These are phyloP conservation scores for Amazona guildingii DNA, from an alignment of 2,113 vertebrate species.

Conservation along the genomic window DNA sequence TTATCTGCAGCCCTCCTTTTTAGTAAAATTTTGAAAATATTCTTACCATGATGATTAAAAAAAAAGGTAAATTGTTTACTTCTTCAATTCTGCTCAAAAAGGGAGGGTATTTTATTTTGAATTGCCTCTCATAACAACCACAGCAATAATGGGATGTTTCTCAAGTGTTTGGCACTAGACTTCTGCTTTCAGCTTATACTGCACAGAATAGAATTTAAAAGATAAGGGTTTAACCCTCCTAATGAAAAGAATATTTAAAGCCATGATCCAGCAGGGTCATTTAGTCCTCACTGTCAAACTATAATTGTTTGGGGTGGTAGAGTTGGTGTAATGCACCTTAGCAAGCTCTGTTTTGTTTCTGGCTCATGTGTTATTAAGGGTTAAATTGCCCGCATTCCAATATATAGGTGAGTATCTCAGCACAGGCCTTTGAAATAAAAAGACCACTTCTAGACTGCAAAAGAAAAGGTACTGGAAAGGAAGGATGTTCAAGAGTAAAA, in stretches of 20 bases:
- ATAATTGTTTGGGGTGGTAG: fast-evolving
- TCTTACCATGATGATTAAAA: background rate
- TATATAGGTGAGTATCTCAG: background rate
- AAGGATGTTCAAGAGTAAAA: background rate
- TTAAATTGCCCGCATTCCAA: background rate
- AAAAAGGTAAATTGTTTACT: background rate
- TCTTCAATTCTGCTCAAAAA: background rate
- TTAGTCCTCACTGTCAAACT: background rate
- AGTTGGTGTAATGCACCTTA: background rate
- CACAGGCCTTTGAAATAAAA: background rate
- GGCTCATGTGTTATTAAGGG: fast-evolving
- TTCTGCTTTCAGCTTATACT: background rate
- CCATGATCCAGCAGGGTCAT: background rate
- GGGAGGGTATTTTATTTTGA: background rate
- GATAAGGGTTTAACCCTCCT: background rate
- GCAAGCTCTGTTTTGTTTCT: background rate
- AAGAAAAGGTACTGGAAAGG: background rate
- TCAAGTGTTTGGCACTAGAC: background rate
- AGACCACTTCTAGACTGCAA: background rate
- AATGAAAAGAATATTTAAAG: background rate
- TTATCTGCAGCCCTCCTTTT: background rate
- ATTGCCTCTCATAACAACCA: background rate
- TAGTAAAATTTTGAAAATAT: background rate
- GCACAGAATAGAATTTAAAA: background rate
- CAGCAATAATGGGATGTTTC: background rate